phyloP scores from a whole-genome alignment of 2,888 invertebrate species.

The Notodonta ziczac region DNA sequence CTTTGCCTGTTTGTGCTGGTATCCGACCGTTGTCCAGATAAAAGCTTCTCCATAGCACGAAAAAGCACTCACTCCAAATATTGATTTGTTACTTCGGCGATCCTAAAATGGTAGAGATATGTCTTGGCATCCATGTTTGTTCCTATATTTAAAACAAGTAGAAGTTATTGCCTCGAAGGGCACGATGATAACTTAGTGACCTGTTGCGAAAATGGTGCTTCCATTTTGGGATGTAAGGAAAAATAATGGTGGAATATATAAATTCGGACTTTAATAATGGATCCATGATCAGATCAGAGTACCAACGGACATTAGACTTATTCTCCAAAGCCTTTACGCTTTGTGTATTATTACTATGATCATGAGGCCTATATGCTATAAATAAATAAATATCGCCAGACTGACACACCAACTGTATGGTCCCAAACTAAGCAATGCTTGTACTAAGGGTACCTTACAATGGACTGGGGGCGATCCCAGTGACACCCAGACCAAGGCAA shows the following conservation, averaged over 20 bases:
- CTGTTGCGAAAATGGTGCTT: background rate
- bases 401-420: no score
- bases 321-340: no score
- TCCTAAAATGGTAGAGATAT: constrained; percentile 76
- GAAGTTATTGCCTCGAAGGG: constrained; percentile 45
- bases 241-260: background rate
- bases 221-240: no score
- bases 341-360: no score
- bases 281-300: no score
- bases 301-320: no score
- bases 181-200: constrained; percentile 11
- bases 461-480: no score
- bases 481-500: no score
- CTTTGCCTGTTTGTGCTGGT: constrained; percentile 77
- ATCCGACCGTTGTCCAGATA: constrained; percentile 83
- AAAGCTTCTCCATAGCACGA: constrained; percentile 84
- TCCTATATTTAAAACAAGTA: constrained; percentile 57
- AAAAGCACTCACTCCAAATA: constrained; percentile 84
- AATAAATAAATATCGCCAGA: no score
- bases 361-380: constrained; percentile 2
- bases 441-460: no score
- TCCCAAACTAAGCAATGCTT: no score
- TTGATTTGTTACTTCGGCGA: constrained; percentile 82
- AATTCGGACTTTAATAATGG: background rate
- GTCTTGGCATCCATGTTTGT: constrained; percentile 63